Percentiles rank a stretch among this genome's conserved stretches.
phyloP scores from a whole-genome alignment of 2,113 vertebrate species.

The Ifrita kowaldi region DNA sequence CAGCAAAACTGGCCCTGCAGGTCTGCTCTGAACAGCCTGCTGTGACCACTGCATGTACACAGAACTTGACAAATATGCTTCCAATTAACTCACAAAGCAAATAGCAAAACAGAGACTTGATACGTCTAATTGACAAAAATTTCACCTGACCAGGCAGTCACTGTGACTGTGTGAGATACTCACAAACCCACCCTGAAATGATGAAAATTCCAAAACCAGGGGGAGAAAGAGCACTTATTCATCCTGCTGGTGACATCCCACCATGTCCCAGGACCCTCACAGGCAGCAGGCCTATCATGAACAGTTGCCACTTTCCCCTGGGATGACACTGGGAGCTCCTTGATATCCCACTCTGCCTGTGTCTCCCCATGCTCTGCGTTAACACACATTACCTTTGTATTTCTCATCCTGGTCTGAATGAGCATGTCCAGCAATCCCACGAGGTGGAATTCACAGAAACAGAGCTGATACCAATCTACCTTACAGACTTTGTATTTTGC shows the following conservation, averaged over 20 bases:
- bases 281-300: background rate
- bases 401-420: background rate
- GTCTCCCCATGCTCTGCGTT: background rate
- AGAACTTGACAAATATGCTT: background rate
- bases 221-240: background rate
- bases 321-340: background rate
- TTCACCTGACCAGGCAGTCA: background rate
- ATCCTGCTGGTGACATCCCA: background rate
- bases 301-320: background rate
- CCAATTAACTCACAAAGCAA: background rate
- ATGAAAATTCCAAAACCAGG: background rate
- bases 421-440: background rate
- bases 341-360: background rate
- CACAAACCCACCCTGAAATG: background rate
- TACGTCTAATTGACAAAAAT: background rate
- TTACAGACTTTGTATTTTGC: background rate
- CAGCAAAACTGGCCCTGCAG: background rate
- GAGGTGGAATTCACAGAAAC: background rate
- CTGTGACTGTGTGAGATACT: fast-evolving
- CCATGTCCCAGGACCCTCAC: background rate
- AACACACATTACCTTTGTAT: background rate
- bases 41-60: background rate
- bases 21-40: background rate
- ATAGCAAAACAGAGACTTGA: background rate
- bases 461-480: background rate